Conservation (phyloP, 2,797 vertebrate genomes). For the Pangasius macronema region DNA sequence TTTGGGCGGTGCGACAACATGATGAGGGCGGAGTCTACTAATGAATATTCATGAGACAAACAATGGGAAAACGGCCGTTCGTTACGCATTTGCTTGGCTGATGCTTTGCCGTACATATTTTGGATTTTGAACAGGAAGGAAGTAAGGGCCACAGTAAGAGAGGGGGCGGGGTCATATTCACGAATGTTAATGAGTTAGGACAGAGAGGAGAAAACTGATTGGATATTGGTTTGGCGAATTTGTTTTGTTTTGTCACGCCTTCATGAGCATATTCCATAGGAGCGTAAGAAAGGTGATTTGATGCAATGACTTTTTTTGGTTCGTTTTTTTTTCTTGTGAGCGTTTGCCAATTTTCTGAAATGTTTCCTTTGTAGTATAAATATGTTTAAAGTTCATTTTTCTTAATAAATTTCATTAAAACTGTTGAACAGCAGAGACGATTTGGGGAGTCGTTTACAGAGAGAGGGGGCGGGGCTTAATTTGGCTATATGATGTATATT, state of each 20-base stretch:
- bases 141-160: background rate
- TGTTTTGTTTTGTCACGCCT: background rate
- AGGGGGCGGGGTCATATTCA: background rate
- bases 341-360: background rate
- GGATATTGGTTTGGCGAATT: background rate
- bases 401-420: background rate
- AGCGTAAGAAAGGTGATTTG: background rate
- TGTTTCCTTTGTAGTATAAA: background rate
- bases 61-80: background rate
- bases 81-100: background rate
- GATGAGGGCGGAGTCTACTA: background rate
- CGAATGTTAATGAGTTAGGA: background rate
- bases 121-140: background rate
- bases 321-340: background rate
- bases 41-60: background rate
- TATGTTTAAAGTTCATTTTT: background rate
- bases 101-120: background rate
- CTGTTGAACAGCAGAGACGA: slow-evolving; percentile 8
- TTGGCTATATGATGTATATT: background rate
- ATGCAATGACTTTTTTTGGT: background rate
- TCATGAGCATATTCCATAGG: background rate
- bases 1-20: background rate
- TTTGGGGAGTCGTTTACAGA: slow-evolving; percentile 11
- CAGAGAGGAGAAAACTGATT: background rate
- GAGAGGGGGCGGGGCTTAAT: background rate